Conservation (phyloP, 2,113 vertebrate genomes). For the Salvelinus fontinalis region DNA sequence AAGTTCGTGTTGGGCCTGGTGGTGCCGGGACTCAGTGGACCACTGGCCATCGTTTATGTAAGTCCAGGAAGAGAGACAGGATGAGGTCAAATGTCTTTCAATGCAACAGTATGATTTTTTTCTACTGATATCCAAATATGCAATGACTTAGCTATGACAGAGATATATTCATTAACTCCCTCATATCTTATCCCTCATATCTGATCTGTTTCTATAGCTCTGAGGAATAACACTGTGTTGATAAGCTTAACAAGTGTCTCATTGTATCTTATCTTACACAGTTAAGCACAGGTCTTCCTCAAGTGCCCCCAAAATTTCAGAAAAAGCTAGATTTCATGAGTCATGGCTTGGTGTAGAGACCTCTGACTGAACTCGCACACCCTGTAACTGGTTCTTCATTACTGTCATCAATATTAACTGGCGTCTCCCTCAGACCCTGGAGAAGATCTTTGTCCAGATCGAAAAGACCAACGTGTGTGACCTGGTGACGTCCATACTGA, state of each 20-base stretch:
- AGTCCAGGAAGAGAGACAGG: constrained; percentile 52
- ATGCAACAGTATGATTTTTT: background rate
- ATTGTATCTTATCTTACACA: no score
- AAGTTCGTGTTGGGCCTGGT: constrained; percentile 90
- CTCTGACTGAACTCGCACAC: no score
- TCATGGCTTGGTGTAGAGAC: no score
- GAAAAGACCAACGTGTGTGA: constrained; percentile 84
- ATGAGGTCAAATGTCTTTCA: background rate
- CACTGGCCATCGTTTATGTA: constrained; percentile 86
- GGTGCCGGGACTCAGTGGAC: constrained; percentile 76
- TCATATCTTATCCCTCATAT: background rate
- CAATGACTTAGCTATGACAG: background rate
- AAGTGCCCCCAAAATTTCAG: no score
- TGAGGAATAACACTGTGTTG: background rate
- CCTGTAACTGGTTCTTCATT: background rate
- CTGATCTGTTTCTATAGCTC: no score
- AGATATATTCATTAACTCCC: background rate
- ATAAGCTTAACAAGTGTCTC: background rate
- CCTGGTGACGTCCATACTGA: constrained; percentile 83
- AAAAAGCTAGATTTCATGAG: no score
- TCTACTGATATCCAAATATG: constrained; percentile 80
- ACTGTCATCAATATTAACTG: background rate
- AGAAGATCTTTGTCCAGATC: constrained; percentile 82
- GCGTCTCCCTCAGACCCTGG: constrained; percentile 77
- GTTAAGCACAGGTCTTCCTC: no score